Evolutionary conservation across 2,797 vertebrate genomes (phyloP).

Genomic region (Thalassophryne amazonica): DNA sequence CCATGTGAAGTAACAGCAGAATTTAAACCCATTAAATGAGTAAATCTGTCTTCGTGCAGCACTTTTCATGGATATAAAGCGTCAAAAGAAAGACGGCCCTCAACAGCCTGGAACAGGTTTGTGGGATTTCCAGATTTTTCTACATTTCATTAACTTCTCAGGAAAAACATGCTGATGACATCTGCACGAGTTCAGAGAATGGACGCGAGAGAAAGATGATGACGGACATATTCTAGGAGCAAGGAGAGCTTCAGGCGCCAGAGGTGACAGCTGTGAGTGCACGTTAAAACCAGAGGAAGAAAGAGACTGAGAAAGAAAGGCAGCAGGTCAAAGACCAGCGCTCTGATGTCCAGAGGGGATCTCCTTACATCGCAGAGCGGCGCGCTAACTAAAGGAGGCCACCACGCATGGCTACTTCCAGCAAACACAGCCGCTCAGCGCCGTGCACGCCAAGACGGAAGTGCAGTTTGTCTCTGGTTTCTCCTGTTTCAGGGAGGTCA

Average conservation of each 20-base stretch:
- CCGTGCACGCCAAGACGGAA: too few relatives aligned
- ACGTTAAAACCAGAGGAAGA: constrained; percentile 46
- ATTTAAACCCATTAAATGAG: too few relatives aligned
- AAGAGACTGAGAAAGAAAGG: constrained; percentile 53
- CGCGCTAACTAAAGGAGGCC: constrained; percentile 54
- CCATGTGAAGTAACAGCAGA: too few relatives aligned
- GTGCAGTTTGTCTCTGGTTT: constrained; percentile 47
- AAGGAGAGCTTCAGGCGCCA: constrained; percentile 38
- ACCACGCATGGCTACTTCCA: constrained; percentile 73
- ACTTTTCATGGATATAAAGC: too few relatives aligned
- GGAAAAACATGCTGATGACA: not conserved
- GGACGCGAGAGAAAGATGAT: constrained; percentile 23
- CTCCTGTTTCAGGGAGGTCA: constrained; percentile 68
- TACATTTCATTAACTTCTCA: not conserved
- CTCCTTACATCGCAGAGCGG: constrained; percentile 72
- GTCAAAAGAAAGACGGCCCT: not conserved
- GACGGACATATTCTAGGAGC: constrained; percentile 31
- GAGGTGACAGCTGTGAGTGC: constrained; percentile 64
- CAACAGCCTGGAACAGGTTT: not conserved
- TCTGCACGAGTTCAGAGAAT: not conserved
- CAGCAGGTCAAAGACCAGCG: constrained; percentile 63
- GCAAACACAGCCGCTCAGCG: constrained; percentile 68
- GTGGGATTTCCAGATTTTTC: not conserved
- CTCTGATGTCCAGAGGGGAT: constrained; percentile 61
- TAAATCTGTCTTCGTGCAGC: too few relatives aligned